Evolutionary conservation across 2,888 invertebrate genomes (phyloP).

Genomic region (Protodeltote pygarga): DNA sequence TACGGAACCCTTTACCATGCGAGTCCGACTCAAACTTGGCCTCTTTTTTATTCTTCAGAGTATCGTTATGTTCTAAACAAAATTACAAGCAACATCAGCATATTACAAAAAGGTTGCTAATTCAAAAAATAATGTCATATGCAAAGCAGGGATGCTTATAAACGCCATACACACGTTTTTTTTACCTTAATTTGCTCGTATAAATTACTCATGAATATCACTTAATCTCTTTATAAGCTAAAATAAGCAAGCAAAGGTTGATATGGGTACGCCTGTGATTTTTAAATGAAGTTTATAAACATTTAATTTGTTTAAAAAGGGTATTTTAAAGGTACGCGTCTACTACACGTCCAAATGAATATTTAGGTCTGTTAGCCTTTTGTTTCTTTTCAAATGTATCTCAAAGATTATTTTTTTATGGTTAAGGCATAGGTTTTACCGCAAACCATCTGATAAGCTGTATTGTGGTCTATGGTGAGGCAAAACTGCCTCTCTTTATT

Average conservation of each 20-base stretch:
- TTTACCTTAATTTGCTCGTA: slow-evolving; percentile 45
- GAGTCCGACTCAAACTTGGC: no score
- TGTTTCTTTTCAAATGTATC: slow-evolving; percentile 12
- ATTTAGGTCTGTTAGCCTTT: slow-evolving; percentile 25
- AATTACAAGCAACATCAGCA: slow-evolving; percentile 5
- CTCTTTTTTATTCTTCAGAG: no score
- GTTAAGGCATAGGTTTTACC: no score
- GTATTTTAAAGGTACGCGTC: slow-evolving; percentile 46
- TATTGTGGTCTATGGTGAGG: no score
- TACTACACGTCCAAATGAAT: slow-evolving; percentile 17
- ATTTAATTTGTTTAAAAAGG: slow-evolving; percentile 59
- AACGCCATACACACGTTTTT: slow-evolving; percentile 30
- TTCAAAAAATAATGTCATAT: slow-evolving; percentile 24
- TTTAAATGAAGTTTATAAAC: slow-evolving; percentile 64
- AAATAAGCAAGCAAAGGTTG: slow-evolving; percentile 64
- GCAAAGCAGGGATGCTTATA: slow-evolving; percentile 21
- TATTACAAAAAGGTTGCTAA: slow-evolving; percentile 21
- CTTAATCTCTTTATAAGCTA: slow-evolving; percentile 66
- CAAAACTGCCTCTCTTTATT: no score
- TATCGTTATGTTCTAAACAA: neutral
- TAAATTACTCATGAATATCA: slow-evolving; percentile 62
- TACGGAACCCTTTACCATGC: no score
- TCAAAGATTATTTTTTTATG: no score
- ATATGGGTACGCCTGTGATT: slow-evolving; percentile 68
- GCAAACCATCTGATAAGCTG: no score